A percentile compares a stretch with the other conserved stretches of the same genome.
Conservation (phyloP, 2,888 invertebrate genomes). For the Dicyrtomina minuta region DNA sequence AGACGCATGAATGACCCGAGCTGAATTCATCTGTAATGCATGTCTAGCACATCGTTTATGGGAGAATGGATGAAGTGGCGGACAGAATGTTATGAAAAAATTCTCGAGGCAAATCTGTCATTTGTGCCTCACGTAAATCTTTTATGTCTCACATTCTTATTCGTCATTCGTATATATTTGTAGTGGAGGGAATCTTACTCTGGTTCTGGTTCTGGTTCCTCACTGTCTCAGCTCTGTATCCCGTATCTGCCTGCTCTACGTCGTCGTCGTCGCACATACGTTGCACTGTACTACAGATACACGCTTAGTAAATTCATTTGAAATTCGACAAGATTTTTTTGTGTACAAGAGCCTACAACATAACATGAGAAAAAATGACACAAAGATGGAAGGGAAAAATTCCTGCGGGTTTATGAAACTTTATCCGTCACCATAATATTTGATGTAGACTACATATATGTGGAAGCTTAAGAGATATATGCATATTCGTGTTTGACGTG, state of each 20-base stretch:
- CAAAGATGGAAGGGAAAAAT: constrained; percentile 28
- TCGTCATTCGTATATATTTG: no score
- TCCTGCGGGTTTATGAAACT: constrained; percentile 30
- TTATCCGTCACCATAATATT: constrained; percentile 27
- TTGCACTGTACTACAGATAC: no score
- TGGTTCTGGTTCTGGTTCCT: no score
- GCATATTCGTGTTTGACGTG: no score
- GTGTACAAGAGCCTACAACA: no score
- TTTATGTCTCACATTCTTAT: no score
- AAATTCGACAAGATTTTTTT: neutral
- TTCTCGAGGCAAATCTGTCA: constrained; percentile 37
- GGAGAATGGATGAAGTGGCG: constrained; percentile 15
- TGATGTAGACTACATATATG: neutral
- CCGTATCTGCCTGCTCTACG: neutral
- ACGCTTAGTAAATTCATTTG: no score
- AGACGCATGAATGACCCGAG: neutral
- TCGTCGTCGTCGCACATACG: no score
- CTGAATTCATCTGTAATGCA: neutral
- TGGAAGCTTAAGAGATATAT: constrained; percentile 13
- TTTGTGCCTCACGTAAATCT: constrained; percentile 38
- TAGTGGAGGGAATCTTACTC: no score
- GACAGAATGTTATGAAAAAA: constrained; percentile 28
- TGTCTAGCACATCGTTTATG: constrained; percentile 2
- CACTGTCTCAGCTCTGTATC: constrained; percentile 11
- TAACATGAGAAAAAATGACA: constrained; percentile 25